These are phyloP conservation scores for Cardiocondyla obscurior DNA, from an alignment of 1,140 invertebrate species.

Conservation along the genomic window DNA sequence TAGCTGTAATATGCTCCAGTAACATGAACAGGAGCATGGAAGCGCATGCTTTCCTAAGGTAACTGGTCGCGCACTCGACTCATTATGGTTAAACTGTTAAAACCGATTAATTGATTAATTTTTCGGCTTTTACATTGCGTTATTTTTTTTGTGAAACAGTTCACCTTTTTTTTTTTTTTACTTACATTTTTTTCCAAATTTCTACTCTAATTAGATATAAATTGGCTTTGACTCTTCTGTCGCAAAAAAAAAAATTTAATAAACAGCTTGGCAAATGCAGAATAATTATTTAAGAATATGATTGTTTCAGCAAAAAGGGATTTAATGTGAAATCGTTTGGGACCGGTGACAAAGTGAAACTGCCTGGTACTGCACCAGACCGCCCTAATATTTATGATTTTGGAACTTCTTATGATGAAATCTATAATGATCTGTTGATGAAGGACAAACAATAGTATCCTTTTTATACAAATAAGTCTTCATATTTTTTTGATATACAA, in stretches of 20 bases:
- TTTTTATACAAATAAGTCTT: constrained; percentile 59
- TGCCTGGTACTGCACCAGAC: constrained; percentile 97
- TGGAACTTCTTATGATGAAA: constrained; percentile 97
- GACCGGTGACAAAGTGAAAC: constrained; percentile 98
- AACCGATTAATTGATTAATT: not conserved
- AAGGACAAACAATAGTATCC: constrained; percentile 96
- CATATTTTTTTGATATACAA: not conserved
- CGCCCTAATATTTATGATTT: constrained; percentile 99
- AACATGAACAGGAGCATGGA: constrained; percentile 99
- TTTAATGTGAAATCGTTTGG: constrained; percentile 98
- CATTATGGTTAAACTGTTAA: not conserved
- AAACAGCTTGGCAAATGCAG: not conserved
- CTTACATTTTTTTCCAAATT: no score
- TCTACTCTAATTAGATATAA: no score
- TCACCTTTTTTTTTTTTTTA: no score
- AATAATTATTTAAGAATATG: constrained; percentile 11
- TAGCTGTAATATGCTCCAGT: constrained; percentile 98
- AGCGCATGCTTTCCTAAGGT: constrained; percentile 96
- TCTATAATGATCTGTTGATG: constrained; percentile 96
- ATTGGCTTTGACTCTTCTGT: not conserved
- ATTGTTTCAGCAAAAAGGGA: constrained; percentile 93
- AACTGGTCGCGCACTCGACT: constrained; percentile 38
- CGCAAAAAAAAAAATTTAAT: no score
- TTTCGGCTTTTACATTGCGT: not conserved
- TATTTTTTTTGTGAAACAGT: not conserved